Base-by-base conservation (phyloP, 2,888 invertebrate species). In the Melanchra persicariae region DNA sequence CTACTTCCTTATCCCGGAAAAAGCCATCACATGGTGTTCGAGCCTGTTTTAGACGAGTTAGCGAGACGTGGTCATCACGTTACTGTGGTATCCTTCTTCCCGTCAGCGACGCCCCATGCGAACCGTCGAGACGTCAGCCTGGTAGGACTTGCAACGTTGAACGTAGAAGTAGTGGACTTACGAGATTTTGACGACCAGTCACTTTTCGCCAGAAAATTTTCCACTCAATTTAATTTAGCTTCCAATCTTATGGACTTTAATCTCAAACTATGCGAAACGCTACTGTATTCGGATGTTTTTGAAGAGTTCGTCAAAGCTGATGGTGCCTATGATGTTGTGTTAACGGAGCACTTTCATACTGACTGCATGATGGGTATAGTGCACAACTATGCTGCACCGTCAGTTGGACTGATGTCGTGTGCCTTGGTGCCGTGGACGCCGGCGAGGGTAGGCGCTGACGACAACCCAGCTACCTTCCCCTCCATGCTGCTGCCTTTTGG, bases 11-110 rank as follows among this genome's bases (percentile, higher is more conserved):
- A 96, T 74, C 88, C 91, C 0, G 96, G 96, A 0, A 95, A 94
- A 70, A 96, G 96, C 65, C 96, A 96, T 78, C 93, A 95, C 76
- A 91, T 93, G 79, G 93, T 96, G 5, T 96, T 96, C 74, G 91
- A 93, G 55, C 94, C 96, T 0, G 82, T 96, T 10, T 74, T 96
- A 2, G 87, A 92, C 2, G 94, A 94, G 69, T 81, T 96, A 55
- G 91, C 90, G 0, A 77, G 74, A 1, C 90, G 94, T 1, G 96
- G 96, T 4, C 96, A 96, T 79, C 87, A 95, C 1, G 37, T 96
- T 0, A 96, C 95, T 2, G 95, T 96, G 1, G 87, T 96, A 7
- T 96, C 96, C 0, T 92, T 93, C 81, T 96, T 95, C 77, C 95
- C 96, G 0, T 52, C 79, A 1, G 34, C 75, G 1, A 82, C 79